phyloP scores from a whole-genome alignment of 1,140 invertebrate genomes.

The Ladona fulva region DNA sequence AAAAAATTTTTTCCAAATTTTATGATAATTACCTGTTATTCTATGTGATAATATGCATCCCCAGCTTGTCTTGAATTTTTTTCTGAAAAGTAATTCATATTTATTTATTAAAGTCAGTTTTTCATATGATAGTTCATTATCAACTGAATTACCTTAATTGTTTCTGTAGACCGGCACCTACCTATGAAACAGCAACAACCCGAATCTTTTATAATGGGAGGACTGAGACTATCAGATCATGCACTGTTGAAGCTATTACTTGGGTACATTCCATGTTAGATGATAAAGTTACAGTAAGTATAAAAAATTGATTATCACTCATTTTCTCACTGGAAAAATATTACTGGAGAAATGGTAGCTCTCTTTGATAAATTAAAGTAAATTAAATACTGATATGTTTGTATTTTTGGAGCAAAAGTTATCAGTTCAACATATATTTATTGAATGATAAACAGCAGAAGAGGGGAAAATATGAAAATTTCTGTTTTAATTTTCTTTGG shows the following conservation, averaged over 20 bases:
- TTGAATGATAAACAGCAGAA: no score
- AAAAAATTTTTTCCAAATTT: no score
- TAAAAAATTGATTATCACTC: background rate
- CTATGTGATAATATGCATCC: background rate
- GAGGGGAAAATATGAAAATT: no score
- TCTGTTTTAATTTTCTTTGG: no score
- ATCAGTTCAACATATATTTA: no score
- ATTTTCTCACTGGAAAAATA: no score
- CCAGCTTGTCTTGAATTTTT: no score
- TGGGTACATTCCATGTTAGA: slow-evolving; percentile 38
- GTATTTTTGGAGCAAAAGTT: no score
- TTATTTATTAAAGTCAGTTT: background rate
- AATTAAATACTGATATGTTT: no score
- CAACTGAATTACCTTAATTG: background rate
- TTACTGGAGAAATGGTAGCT: no score
- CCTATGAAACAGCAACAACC: slow-evolving; percentile 46
- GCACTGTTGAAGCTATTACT: slow-evolving; percentile 33
- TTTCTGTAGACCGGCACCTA: slow-evolving; percentile 37
- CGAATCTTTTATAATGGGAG: slow-evolving; percentile 42
- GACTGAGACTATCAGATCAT: slow-evolving; percentile 43
- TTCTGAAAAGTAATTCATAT: no score
- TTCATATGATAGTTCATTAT: background rate
- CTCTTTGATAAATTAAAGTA: no score
- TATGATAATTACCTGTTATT: background rate
- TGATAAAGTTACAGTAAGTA: slow-evolving; percentile 26